Evolutionary conservation across 2,888 invertebrate species (phyloP), one percentile per base, ranked within the genome.

Genomic region (Meloe dianella): DNA sequence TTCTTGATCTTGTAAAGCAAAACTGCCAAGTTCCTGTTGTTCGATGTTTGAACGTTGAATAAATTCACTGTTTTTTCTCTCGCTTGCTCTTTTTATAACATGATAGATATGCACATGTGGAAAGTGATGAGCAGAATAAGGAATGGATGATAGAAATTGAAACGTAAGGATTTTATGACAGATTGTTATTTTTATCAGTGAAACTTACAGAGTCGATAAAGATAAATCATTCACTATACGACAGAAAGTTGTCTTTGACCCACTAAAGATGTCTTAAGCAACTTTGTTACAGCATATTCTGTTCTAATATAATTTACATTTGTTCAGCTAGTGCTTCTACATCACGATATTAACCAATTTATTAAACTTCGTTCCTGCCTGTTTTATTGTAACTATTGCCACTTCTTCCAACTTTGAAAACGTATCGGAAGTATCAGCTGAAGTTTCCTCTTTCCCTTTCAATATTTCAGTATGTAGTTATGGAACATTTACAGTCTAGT

Each of bases 1-100:
- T 47, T 57, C 38, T 63, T 22, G 63, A 47, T 47, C 22, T 27
- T 63, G n/a, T 47, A 20, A 63, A 63, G 63, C 51, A 47, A 58
- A 64, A 60, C 41, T 60, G 64, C 30, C 64, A 64, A 60, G 57
- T 60, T 60, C 24, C 30, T 41, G 41, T 64, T 56, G 54, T 64
- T 60, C 63, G 41, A 58, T 32, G 3, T 59, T 58, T 51, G 58
- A 58, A 58, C 63, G 51, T 51, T 58, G 47, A 20, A 20, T 10
- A 20, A 20, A 9, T 17, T 17, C 17, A 41, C 0, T 9, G 10
- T 8, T 22, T 47, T 47, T 17, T 41, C 17, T 1, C 6, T 5
- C 30, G n/a, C n/a, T n/a, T 35, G 14, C 35, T 7, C 32, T 32
- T 32, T 10, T 32, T 7, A 32, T 32, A 32, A 32, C 1, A 35